Percentiles rank a stretch among this genome's conserved stretches.
Conservation (phyloP, 2,888 invertebrate genomes). For the Chrysotoxum bicinctum region DNA sequence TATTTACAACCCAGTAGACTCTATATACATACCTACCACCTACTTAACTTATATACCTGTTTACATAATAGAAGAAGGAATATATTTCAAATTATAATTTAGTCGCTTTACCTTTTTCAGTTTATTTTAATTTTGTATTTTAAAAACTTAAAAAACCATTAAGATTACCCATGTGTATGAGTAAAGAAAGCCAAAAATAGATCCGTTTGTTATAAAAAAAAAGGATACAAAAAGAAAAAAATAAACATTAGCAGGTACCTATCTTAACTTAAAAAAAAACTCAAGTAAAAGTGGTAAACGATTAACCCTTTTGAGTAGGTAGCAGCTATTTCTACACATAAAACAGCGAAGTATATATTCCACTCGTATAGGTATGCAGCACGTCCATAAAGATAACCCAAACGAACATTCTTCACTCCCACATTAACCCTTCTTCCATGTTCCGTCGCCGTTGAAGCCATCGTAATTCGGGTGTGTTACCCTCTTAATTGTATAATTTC, state of each 20-base stretch:
- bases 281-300: conserved; percentile 55
- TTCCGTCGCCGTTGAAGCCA: conserved; percentile 16
- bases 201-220: neutral
- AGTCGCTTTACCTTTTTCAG: too few relatives aligned
- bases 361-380: conserved; percentile 70
- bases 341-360: conserved; percentile 27
- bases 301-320: conserved; percentile 47
- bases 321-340: neutral
- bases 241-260: neutral
- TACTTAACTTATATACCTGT: too few relatives aligned
- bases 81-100: too few relatives aligned
- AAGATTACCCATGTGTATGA: neutral
- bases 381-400: conserved; percentile 80
- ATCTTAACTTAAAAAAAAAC: neutral
- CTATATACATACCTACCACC: too few relatives aligned
- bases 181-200: too few relatives aligned
- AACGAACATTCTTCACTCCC: conserved; percentile 74
- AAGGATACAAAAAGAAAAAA: too few relatives aligned
- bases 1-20: too few relatives aligned
- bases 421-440: conserved; percentile 75
- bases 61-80: too few relatives aligned
- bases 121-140: too few relatives aligned
- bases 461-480: conserved; percentile 58
- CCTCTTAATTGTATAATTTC: conserved; percentile 80
- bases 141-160: too few relatives aligned